Evolutionary conservation across 2,797 vertebrate genomes (phyloP), one percentile per base, ranked within the genome.

Genomic region (Anabacerthia variegaticeps): DNA sequence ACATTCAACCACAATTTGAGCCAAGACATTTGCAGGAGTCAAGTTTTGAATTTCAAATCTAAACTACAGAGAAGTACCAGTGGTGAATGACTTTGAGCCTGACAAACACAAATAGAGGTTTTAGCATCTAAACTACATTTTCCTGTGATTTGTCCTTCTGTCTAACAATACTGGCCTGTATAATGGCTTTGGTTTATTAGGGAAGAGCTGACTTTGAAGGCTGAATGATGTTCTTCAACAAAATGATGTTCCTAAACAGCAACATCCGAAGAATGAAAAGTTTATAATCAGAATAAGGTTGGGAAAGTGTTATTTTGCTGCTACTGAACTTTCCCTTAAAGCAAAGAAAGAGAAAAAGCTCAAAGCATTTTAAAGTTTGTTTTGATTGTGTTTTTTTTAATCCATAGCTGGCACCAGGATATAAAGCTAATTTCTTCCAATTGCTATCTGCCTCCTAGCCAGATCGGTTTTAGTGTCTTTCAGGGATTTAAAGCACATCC

Each of bases 401-500:
- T 44, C 80, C 88, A 71, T 69, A 93, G 81, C 32, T 77, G 61
- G 89, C 84, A 95, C 77, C 44, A 61, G 44, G 73, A 91, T 74
- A 85, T 67, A 89, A 86, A 93, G 91, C 63, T 94, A 72, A 96
- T 92, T 96, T 85, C 88, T 94, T 93, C 58, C 81, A 75, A n/a
- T 89, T 92, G 92, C 68, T 63, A 27, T 72, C 88, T 85, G 88
- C 72, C 86, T 95, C 73, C 74, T 16, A 87, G 88, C 68, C 67
- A 77, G 81, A 85, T 11, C 54, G 81, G 71, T 84, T 63, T 74
- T 34, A 76, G 65, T 89, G 84, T 86, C 92, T 89, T 91, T 89
- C 22, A 87, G 61, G 81, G 82, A 85, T 74, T 88, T 21, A 85
- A 89, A 92, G 72, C 72, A 65, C 82, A 75, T 81, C 54, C 43